phyloP scores from a whole-genome alignment of 2,113 vertebrate genomes.

The Onychostoma macrolepis region DNA sequence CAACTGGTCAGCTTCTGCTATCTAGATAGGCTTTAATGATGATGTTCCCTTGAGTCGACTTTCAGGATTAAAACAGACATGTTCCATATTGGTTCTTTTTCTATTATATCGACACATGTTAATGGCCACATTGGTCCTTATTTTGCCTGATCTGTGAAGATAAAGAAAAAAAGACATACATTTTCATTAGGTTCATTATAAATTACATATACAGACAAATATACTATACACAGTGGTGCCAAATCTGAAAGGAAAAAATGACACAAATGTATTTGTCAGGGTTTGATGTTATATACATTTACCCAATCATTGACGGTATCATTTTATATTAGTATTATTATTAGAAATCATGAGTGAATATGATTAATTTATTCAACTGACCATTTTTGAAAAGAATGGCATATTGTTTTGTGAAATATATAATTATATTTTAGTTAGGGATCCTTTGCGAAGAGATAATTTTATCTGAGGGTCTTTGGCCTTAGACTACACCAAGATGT shows the following conservation, averaged over 20 bases:
- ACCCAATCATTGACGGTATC: too few relatives aligned
- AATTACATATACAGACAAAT: background rate
- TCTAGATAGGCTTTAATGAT: constrained; percentile 62
- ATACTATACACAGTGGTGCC: background rate
- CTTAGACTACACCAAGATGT: too few relatives aligned
- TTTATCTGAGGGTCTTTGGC: too few relatives aligned
- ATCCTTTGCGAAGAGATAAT: too few relatives aligned
- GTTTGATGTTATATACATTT: background rate
- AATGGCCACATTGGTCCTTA: constrained; percentile 39
- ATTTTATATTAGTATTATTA: too few relatives aligned
- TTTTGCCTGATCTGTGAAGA: constrained; percentile 52
- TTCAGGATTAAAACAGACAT: constrained; percentile 66
- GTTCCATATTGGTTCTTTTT: constrained; percentile 59
- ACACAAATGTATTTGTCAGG: background rate
- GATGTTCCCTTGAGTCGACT: constrained; percentile 68
- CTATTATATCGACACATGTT: constrained; percentile 62
- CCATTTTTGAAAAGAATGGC: background rate
- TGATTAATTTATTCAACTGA: background rate
- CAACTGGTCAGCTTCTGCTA: constrained; percentile 46
- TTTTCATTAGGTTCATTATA: background rate
- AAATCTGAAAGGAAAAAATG: background rate
- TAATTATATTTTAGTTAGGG: background rate
- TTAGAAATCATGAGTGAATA: background rate
- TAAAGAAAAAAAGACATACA: constrained; percentile 34
- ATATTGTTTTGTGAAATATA: background rate